Base-by-base conservation (phyloP, 1,140 invertebrate genomes). In the Zeugodacus cucurbitae region DNA sequence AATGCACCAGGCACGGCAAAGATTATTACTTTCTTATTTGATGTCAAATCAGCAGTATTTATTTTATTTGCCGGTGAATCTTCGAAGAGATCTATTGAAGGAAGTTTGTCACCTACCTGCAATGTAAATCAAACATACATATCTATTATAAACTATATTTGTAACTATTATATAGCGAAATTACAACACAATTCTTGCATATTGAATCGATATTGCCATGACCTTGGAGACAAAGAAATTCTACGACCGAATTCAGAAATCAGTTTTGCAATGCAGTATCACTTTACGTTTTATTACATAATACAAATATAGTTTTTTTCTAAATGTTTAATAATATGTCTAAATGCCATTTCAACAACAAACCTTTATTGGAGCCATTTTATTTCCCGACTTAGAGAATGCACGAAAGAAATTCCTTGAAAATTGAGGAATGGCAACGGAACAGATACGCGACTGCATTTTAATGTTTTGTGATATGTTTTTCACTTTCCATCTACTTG, bases 1-100 rank as follows among this genome's bases (percentile, higher is more conserved):
- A 99, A 99, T 8, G 98, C 98, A 37, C 98, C 98, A 32, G 98
- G 97, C 44, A 99, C 98, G 48, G 96, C 98, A 94, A 99, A 98
- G 78, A 99, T 92, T 14, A 99, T 95, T 0, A 98, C 96, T 92
- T 97, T 98, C 90, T 98, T 98, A 22, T 96, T 96, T 87, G 95
- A 94, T 70, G 96, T 95, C 62, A 97, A 91, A 64, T 98, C 95
- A 14, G 94, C 94, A 58, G 97, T 94, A 93, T 98, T 98, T 2
- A 99, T 96, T 93, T 97, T 97, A 89, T 97, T 98, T 3, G 96
- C 95, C 5, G 98, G 98, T 2, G 96, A 96, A 91, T 97, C 96
- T 94, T 99, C 97, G 90, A 95, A 98, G 6, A 99, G 94, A 90
- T 97, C 96, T 44, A 97, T 95, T 62, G 94, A 94, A 11, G 98